Percentiles rank a stretch among this genome's conserved stretches.
Evolutionary conservation across 2,797 vertebrate species (phyloP).

Genomic region (Kryptolebias ocellatus): DNA sequence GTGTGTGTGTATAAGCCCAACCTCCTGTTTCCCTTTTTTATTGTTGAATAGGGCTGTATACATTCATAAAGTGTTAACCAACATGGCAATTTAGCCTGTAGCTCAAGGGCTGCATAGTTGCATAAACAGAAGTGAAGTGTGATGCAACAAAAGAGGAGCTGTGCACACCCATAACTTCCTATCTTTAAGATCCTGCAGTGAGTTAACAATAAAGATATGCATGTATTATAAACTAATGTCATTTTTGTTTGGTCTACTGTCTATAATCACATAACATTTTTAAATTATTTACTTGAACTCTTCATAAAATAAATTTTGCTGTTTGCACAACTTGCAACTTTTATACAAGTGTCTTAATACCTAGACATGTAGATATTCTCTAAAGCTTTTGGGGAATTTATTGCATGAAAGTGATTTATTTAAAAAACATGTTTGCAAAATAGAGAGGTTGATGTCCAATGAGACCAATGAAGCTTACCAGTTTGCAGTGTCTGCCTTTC

Average conservation of each 20-base stretch:
- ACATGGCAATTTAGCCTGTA: conserved; percentile 4
- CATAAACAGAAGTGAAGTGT: conserved; percentile 23
- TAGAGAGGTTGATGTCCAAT: not conserved
- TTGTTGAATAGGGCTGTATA: conserved; percentile 37
- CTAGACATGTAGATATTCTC: not conserved
- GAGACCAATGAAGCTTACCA: not conserved
- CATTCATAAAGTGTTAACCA: conserved; percentile 33
- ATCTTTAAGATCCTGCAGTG: conserved; percentile 6
- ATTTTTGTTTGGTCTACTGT: not conserved
- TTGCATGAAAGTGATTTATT: too few relatives aligned
- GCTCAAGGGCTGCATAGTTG: conserved; percentile 25
- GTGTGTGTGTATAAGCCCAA: conserved; percentile 16
- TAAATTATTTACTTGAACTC: not conserved
- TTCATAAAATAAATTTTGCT: not conserved
- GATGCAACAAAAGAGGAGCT: conserved; percentile 10
- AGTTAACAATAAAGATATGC: not conserved
- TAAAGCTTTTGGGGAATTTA: not conserved
- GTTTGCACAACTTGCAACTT: not conserved
- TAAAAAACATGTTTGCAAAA: not conserved
- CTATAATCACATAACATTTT: not conserved
- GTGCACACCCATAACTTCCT: conserved; percentile 7
- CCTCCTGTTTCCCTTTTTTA: conserved; percentile 25
- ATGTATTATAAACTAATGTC: not conserved
- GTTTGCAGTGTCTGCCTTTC: not conserved
- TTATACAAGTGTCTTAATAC: not conserved